Evolutionary conservation across 2,888 invertebrate genomes (phyloP).

Genomic region (Sinhomidia bicolor): DNA sequence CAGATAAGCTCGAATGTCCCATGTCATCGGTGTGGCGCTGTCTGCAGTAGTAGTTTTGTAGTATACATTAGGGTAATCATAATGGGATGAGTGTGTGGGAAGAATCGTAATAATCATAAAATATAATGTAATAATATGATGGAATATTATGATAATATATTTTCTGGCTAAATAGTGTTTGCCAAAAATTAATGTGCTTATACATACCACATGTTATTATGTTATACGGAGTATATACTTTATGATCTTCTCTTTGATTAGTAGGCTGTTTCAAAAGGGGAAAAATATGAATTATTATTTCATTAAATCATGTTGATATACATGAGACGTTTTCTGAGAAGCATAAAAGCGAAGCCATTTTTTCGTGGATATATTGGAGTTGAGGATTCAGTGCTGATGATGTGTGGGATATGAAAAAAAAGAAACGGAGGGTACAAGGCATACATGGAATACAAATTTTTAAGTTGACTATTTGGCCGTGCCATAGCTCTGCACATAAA

Average conservation of each 20-base stretch:
- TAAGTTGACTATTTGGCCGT: too few species aligned
- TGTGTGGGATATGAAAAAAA: not conserved
- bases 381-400: too few species aligned
- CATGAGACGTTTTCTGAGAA: not conserved
- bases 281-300: constrained; percentile 55
- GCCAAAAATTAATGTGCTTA: constrained; percentile 40
- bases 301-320: constrained; percentile 9
- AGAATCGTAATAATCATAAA: constrained; percentile 67
- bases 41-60: not conserved
- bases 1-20: not conserved
- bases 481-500: too few species aligned
- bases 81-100: constrained; percentile 59
- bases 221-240: not conserved
- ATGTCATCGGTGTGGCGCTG: not conserved
- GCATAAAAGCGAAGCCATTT: not conserved
- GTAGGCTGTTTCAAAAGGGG: constrained; percentile 16
- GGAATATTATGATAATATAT: constrained; percentile 61
- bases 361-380: not conserved
- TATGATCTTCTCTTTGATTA: constrained; percentile 8
- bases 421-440: too few species aligned
- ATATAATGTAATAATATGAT: constrained; percentile 62
- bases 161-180: constrained; percentile 53
- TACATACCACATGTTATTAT: not conserved
- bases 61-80: constrained; percentile 13
- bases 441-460: too few species aligned